Evolutionary conservation across 1,140 invertebrate genomes (phyloP).

Genomic region (Odontomachus brunneus): DNA sequence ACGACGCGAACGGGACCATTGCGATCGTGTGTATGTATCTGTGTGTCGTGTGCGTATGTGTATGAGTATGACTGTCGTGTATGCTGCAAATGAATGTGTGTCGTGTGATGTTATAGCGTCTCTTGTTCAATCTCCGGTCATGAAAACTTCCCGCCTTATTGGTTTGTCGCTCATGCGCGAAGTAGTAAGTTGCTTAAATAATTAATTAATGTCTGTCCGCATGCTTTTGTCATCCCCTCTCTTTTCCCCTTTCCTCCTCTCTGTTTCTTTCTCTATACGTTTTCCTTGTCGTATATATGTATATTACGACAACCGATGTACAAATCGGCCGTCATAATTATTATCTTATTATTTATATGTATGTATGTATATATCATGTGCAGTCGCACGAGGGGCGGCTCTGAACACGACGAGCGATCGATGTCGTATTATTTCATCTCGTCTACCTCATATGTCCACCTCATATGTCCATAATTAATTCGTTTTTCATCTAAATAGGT

Average conservation of each 20-base stretch:
- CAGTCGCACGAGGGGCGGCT: slow-evolving; percentile 63
- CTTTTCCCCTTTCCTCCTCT: neutral
- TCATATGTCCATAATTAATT: slow-evolving; percentile 19
- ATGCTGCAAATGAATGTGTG: slow-evolving; percentile 45
- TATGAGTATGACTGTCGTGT: no score
- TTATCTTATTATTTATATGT: slow-evolving; percentile 72
- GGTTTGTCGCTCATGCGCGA: slow-evolving; percentile 49
- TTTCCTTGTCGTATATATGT: slow-evolving; percentile 40
- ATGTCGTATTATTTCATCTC: slow-evolving; percentile 46
- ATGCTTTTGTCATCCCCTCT: slow-evolving; percentile 54
- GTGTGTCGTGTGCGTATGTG: neutral
- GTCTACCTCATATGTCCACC: neutral
- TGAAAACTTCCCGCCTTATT: slow-evolving; percentile 28
- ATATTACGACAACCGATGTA: slow-evolving; percentile 45
- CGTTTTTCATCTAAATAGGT: slow-evolving; percentile 39
- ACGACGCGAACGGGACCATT: slow-evolving; percentile 45
- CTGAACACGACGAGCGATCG: slow-evolving; percentile 57
- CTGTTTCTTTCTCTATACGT: slow-evolving; percentile 33
- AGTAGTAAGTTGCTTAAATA: slow-evolving; percentile 60
- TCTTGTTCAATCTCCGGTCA: slow-evolving; percentile 36
- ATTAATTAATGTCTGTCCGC: slow-evolving; percentile 62
- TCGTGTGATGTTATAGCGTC: slow-evolving; percentile 41
- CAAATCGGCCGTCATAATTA: slow-evolving; percentile 65
- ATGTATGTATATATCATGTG: slow-evolving; percentile 66
- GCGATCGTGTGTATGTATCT: slow-evolving; percentile 31